Conservation (phyloP, 2,113 vertebrate genomes). For the Protobothrops mucrosquamatus region DNA sequence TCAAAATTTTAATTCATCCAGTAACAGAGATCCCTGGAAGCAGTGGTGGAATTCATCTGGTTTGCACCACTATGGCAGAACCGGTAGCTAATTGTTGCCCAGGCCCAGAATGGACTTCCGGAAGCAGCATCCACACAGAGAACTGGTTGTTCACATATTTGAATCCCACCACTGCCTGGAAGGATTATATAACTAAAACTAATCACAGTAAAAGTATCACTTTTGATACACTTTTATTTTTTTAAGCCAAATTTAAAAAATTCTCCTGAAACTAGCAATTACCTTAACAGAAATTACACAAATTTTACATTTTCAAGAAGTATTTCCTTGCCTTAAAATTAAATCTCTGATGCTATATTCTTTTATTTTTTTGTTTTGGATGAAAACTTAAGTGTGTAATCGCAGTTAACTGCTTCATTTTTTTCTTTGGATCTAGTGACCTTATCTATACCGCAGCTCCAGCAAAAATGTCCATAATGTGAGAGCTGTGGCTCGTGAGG, state of each 20-base stretch:
- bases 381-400: neutral
- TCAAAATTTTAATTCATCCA: neutral
- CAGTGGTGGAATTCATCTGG: too few relatives aligned
- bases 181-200: neutral
- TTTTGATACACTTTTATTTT: neutral
- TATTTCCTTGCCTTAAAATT: neutral
- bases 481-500: neutral
- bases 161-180: too few relatives aligned
- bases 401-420: neutral
- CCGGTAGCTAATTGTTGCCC: too few relatives aligned
- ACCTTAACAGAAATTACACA: neutral
- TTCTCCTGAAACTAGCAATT: neutral
- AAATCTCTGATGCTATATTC: neutral
- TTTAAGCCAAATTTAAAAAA: neutral
- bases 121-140: too few relatives aligned
- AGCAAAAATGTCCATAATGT: neutral
- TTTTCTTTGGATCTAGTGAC: neutral
- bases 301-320: neutral
- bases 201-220: neutral
- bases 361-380: neutral
- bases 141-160: too few relatives aligned
- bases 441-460: neutral
- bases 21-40: neutral
- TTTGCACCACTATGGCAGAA: too few relatives aligned
- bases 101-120: too few relatives aligned